Base-by-base conservation (phyloP, 2,888 invertebrate species). In the Drosophila basisetae region DNA sequence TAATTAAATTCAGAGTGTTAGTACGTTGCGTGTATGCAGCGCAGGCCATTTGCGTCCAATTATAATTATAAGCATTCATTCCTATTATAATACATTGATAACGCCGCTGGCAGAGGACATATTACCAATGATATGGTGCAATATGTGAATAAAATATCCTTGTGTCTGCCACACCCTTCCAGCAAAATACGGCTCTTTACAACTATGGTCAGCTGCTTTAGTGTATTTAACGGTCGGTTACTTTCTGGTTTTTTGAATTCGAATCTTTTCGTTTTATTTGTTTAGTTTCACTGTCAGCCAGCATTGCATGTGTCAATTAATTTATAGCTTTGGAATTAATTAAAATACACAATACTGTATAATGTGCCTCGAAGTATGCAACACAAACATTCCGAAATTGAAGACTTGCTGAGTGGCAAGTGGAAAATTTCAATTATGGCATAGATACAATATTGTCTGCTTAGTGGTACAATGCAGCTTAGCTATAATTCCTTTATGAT, bases 1-100 rank as follows among this genome's bases (percentile, higher is more conserved):
- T 90, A 90, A 86, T 90, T 90, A 86, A 90, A 90, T 89, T 82
- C 73, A 71, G 62, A 65, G 65, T 39, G 62, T 33, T 47, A 2
- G 31, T 7, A 68, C 59, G 69, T 69, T 73, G 72, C 68, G 70
- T 58, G 55, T 61, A 72, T 75, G 64, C 55, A 56, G 54, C 54
- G 47, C 31, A 43, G 43, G 25, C 62, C 55, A 62, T 47, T 68
- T 53, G 68, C 47, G 33, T 33, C 52, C 64, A 31, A 72, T 78
- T 71, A 67, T 82, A 78, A 68, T 84, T 84, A 58, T 79, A 72
- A 61, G 41, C 41, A 41, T 11, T 41, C 25, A 7, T 35, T 35
- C 13, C 35, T 9, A 25, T 9, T 49, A 16, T 25, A 25, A 25
- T 16, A 16, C 16, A 49, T 11, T 22, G 41, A 22, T 16, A 16